Evolutionary conservation across 1,140 invertebrate species (phyloP), one percentile per base, ranked within the genome.

Genomic region (Cyphomyrmex costatus): DNA sequence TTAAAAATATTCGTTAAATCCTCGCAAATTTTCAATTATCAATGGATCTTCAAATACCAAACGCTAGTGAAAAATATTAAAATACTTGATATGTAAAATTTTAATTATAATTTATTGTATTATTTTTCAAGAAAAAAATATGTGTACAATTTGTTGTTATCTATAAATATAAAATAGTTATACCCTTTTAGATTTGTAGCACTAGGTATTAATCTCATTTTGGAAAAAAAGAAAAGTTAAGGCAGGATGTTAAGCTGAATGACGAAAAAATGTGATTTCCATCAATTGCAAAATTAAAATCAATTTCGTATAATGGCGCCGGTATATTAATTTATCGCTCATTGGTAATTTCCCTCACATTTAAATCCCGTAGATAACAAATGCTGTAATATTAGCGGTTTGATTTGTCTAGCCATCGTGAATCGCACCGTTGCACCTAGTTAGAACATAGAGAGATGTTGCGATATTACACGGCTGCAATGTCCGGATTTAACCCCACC

Each of bases 381-480:
- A 83, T 83, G n/a, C 27, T 83, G 60, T 83, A 83, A 74, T 74
- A 73, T 83, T 60, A 83, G 51, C 42, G 68, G 33, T 83, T 83
- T 83, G 53, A 83, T 83, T 83, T 30, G 79, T 61, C 53, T 73
- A 73, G 24, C 79, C 53, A 73, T 33, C 63, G 63, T 53, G 63
- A 80, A 63, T 77, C 63, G 61, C 42, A n/a, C 19, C 36, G 21
- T 36, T 46, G 58, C 53, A 49, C 14, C 36, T 3, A 36, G 24
- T 80, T 49, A 42, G 36, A 53, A 14, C 36, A 27, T 49, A 42
- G 66, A 65, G 60, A 66, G 46, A 74, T 70, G 36, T 42, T 30
- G 14, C 79, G 66, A 73, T 82, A 60, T 83, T 83, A 83, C 36
- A 30, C 65, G n/a, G 68, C 27, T 56, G 42, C 66, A 74, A 83